Evolutionary conservation across 2,888 invertebrate genomes (phyloP).

Genomic region (Morinoia aosen): DNA sequence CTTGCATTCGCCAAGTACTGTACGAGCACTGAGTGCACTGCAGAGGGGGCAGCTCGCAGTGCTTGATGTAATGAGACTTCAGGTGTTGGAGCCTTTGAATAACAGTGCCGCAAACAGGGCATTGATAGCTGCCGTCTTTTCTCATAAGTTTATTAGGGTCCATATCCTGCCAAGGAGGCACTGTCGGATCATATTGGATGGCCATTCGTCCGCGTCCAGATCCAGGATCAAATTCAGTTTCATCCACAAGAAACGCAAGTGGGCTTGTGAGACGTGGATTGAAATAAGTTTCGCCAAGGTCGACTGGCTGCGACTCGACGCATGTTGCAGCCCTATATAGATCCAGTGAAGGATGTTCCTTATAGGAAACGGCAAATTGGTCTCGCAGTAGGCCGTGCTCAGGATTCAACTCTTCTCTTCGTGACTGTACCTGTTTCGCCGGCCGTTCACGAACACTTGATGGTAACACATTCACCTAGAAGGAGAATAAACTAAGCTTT

Average conservation of each 20-base stretch:
- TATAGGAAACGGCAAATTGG: not conserved
- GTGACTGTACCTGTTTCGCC: not conserved
- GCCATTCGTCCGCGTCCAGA: not conserved
- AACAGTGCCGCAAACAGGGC: not conserved
- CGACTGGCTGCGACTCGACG: not conserved
- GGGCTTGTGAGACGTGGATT: not conserved
- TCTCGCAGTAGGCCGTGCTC: not conserved
- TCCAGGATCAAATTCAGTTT: not conserved
- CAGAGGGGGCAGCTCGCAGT: not conserved
- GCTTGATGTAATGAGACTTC: not conserved
- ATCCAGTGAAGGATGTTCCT: not conserved
- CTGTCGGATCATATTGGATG: not conserved
- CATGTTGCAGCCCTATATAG: not conserved
- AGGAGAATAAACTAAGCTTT: not conserved
- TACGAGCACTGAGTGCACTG: not conserved
- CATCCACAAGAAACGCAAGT: not conserved
- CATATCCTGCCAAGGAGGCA: not conserved
- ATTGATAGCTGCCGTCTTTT: not conserved
- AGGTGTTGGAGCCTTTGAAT: not conserved
- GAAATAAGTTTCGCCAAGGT: not conserved
- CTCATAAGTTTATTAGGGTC: not conserved
- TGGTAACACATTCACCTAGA: not conserved
- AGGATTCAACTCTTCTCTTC: not conserved
- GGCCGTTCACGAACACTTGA: slow-evolving; percentile 17
- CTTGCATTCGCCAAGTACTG: not conserved